Percentiles rank a stretch among this genome's conserved stretches.
These are phyloP conservation scores for Lasiurus borealis DNA, from an alignment of 2,113 vertebrate genomes.

Conservation along the genomic window DNA sequence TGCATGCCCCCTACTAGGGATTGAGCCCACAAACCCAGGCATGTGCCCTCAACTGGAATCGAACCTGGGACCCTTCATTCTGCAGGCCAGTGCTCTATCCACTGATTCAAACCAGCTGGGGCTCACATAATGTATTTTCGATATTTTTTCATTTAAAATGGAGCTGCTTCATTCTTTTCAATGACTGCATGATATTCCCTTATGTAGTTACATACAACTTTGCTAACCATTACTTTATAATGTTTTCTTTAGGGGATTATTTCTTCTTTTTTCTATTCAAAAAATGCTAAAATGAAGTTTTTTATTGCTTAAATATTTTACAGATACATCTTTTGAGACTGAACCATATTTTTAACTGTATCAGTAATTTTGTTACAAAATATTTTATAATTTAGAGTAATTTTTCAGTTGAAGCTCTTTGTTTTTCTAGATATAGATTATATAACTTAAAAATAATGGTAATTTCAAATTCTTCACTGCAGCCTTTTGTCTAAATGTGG, in stretches of 20 bases:
- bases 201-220: neutral
- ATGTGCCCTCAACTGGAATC: no score
- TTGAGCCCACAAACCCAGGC: no score
- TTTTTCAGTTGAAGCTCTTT: neutral
- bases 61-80: no score
- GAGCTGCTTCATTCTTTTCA: constrained; percentile 57
- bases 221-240: neutral
- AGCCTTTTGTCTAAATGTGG: neutral
- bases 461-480: neutral
- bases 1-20: no score
- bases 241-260: neutral
- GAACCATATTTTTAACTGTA: neutral
- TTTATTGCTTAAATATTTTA: neutral
- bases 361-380: neutral
- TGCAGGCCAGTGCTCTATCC: no score
- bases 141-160: neutral
- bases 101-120: no score
- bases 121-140: neutral
- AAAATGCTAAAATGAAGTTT: neutral
- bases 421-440: neutral
- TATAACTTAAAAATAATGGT: constrained; percentile 15
- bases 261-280: neutral
- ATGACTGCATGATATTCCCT: neutral
- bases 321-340: constrained; percentile 23
- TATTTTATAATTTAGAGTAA: neutral